phyloP scores from a whole-genome alignment of 2,888 invertebrate genomes.

The Caradrina clavipalpis region DNA sequence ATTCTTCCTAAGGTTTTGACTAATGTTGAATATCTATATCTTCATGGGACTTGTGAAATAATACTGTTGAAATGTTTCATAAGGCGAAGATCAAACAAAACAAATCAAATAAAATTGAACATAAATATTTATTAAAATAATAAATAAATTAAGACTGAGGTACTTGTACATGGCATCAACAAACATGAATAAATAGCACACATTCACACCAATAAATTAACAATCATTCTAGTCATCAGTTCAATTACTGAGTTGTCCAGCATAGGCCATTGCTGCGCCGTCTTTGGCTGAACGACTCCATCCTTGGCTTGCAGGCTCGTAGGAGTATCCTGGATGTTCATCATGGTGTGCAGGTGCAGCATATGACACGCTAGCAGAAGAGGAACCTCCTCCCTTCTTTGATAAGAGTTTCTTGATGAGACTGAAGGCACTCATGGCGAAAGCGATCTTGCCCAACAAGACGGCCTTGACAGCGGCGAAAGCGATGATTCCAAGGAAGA shows the following conservation, averaged over 20 bases:
- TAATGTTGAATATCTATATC: neutral
- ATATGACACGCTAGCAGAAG: slow-evolving; percentile 90
- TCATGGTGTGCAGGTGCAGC: slow-evolving; percentile 92
- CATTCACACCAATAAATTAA: slow-evolving; percentile 74
- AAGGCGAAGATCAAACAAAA: slow-evolving; percentile 31
- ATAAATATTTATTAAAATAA: slow-evolving; percentile 72
- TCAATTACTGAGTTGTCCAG: slow-evolving; percentile 80
- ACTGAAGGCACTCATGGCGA: slow-evolving; percentile 94
- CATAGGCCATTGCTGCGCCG: slow-evolving; percentile 93
- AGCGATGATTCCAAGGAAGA: slow-evolving; percentile 94
- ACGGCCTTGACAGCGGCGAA: slow-evolving; percentile 96
- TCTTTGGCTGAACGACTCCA: slow-evolving; percentile 93
- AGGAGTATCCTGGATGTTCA: slow-evolving; percentile 89
- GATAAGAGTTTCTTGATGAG: slow-evolving; percentile 92
- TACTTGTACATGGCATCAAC: slow-evolving; percentile 80
- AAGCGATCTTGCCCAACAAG: slow-evolving; percentile 96
- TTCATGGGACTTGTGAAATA: neutral
- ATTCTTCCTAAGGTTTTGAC: neutral
- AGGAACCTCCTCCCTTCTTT: slow-evolving; percentile 88
- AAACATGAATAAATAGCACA: slow-evolving; percentile 66
- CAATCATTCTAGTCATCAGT: slow-evolving; percentile 68
- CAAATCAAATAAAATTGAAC: slow-evolving; percentile 55
- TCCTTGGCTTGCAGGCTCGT: slow-evolving; percentile 89
- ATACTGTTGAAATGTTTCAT: slow-evolving; percentile 18
- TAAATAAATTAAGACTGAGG: slow-evolving; percentile 82